Evolutionary conservation across 2,888 invertebrate genomes (phyloP).

Genomic region (Tanypteryx hageni): DNA sequence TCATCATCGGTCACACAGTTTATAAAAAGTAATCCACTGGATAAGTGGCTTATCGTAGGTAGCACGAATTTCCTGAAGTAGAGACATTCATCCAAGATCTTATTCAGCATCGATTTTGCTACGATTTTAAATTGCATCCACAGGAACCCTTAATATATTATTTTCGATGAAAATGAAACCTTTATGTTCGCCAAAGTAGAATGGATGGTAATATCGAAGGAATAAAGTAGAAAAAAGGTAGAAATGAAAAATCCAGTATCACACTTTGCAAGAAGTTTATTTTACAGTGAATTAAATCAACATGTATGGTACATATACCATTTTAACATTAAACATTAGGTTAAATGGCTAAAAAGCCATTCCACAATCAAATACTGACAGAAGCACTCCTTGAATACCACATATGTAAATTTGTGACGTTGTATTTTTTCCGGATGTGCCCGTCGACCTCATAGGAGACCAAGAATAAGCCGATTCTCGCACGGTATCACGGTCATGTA

Average conservation of each 20-base stretch:
- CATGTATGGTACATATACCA: constrained; percentile 56
- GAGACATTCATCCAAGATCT: too few relatives aligned
- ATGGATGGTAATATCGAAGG: too few relatives aligned
- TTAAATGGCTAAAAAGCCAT: constrained; percentile 44
- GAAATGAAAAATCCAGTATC: not conserved
- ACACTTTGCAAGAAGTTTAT: constrained; percentile 60
- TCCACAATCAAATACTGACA: constrained; percentile 41
- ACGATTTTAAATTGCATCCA: too few relatives aligned
- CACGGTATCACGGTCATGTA: constrained; percentile 40
- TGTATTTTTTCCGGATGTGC: constrained; percentile 24
- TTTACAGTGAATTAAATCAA: constrained; percentile 58
- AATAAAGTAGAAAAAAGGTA: too few relatives aligned
- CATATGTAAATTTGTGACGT: constrained; percentile 39
- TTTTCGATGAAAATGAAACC: too few relatives aligned
- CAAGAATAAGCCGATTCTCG: constrained; percentile 15
- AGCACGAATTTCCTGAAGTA: too few relatives aligned
- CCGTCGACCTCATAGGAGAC: not conserved
- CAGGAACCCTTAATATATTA: too few relatives aligned
- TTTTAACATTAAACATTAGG: constrained; percentile 50
- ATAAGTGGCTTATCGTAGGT: too few relatives aligned
- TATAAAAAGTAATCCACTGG: too few relatives aligned
- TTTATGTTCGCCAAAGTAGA: too few relatives aligned
- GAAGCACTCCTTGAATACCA: constrained; percentile 30
- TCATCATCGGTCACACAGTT: too few relatives aligned
- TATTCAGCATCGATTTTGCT: too few relatives aligned